These are phyloP conservation scores for Linnaemya tessellans DNA, from an alignment of 2,888 invertebrate species.

Conservation along the genomic window DNA sequence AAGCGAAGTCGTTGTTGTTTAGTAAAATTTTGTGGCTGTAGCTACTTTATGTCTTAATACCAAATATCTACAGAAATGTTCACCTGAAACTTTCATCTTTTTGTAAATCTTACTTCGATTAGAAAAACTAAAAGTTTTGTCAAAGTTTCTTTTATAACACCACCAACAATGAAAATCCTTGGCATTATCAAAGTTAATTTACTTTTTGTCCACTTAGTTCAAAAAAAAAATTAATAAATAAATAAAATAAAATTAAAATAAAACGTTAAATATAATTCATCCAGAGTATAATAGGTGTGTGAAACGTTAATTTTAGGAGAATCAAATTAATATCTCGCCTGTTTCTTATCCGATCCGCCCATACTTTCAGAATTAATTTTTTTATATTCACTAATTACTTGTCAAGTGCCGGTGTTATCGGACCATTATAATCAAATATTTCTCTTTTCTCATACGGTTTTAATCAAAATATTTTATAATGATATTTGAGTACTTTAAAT, in stretches of 20 bases:
- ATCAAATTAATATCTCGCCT: too few species aligned
- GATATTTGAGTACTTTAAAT: too few species aligned
- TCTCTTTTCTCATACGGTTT: too few species aligned
- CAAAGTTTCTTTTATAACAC: slow-evolving; percentile 54
- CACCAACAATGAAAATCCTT: slow-evolving; percentile 41
- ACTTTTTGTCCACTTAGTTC: slow-evolving; percentile 37
- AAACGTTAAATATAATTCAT: slow-evolving; percentile 32
- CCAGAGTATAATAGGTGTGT: neutral
- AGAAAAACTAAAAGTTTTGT: slow-evolving; percentile 60
- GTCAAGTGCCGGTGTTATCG: too few species aligned
- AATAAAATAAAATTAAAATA: too few species aligned
- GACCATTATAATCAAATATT: too few species aligned
- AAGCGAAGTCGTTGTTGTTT: slow-evolving; percentile 29
- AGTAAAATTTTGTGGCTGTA: slow-evolving; percentile 7
- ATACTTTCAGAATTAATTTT: too few species aligned
- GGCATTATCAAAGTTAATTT: slow-evolving; percentile 53
- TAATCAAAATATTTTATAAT: too few species aligned
- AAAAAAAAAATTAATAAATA: neutral
- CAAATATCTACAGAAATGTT: slow-evolving; percentile 28
- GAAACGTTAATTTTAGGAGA: too few species aligned
- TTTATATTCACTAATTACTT: too few species aligned
- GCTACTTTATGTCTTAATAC: slow-evolving; percentile 10
- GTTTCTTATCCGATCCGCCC: too few species aligned
- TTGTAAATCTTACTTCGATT: slow-evolving; percentile 46
- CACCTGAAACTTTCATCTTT: slow-evolving; percentile 11